phyloP scores from a whole-genome alignment of 2,113 vertebrate genomes.

The Pardalotus punctatus region DNA sequence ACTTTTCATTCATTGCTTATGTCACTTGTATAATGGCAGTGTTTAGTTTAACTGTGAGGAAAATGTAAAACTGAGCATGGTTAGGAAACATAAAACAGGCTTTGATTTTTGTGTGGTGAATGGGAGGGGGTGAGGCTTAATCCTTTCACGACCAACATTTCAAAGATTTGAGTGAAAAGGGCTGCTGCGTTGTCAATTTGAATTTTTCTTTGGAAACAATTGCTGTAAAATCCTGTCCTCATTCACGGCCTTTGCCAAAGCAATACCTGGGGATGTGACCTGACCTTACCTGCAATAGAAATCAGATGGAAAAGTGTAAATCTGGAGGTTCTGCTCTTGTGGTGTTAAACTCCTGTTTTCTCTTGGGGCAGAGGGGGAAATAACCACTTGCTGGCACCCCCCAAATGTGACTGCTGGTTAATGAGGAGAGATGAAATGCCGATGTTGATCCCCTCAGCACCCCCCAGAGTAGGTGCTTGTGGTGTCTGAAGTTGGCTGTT shows the following conservation, averaged over 20 bases:
- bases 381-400: background rate
- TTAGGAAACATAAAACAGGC: background rate
- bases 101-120: background rate
- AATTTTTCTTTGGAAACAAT: background rate
- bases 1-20: background rate
- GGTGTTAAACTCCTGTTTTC: background rate
- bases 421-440: background rate
- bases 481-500: background rate
- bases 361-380: background rate
- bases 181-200: background rate
- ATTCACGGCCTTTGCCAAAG: background rate
- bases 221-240: background rate
- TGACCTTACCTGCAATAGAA: background rate
- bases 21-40: background rate
- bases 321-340: background rate
- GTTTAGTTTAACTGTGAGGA: background rate
- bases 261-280: background rate
- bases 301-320: background rate
- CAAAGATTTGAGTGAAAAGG: background rate
- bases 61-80: background rate
- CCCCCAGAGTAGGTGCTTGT: background rate
- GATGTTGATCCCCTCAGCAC: background rate
- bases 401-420: background rate
- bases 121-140: background rate
- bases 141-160: background rate